Conservation (phyloP, 2,113 vertebrate species). For the Salvelinus sp. region DNA sequence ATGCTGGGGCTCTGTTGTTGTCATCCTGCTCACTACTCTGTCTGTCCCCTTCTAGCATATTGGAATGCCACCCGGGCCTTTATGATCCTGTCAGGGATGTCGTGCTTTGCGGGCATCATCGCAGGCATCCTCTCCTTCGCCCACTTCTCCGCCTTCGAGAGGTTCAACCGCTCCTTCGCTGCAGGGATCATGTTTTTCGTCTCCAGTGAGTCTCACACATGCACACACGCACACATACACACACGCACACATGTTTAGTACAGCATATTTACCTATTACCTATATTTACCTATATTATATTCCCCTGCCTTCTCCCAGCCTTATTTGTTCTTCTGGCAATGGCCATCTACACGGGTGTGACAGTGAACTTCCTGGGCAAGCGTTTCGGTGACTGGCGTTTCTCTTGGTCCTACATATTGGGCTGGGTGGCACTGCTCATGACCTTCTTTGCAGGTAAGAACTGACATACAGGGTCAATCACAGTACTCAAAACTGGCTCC, state of each 20-base stretch:
- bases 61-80: slow-evolving; percentile 89
- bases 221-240: not conserved
- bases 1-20: not conserved
- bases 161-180: slow-evolving; percentile 82
- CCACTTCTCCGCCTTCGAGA: slow-evolving; percentile 79
- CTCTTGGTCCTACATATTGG: slow-evolving; percentile 88
- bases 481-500: not conserved
- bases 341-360: slow-evolving; percentile 85
- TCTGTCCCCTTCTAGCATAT: slow-evolving; percentile 70
- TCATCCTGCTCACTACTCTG: not conserved
- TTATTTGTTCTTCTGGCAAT: slow-evolving; percentile 81
- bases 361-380: slow-evolving; percentile 82
- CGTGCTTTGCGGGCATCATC: slow-evolving; percentile 80
- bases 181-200: slow-evolving; percentile 84
- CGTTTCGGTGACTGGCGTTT: slow-evolving; percentile 87
- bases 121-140: slow-evolving; percentile 81
- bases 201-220: slow-evolving; percentile 78
- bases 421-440: slow-evolving; percentile 87
- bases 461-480: not conserved
- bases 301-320: not conserved
- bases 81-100: slow-evolving; percentile 85
- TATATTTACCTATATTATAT: no score
- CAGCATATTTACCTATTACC: not conserved
- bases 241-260: not conserved
- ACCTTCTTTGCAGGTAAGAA: slow-evolving; percentile 84